Evolutionary conservation across 2,888 invertebrate species (phyloP), one percentile per base, ranked within the genome.

Genomic region (Aricia artaxerxes): DNA sequence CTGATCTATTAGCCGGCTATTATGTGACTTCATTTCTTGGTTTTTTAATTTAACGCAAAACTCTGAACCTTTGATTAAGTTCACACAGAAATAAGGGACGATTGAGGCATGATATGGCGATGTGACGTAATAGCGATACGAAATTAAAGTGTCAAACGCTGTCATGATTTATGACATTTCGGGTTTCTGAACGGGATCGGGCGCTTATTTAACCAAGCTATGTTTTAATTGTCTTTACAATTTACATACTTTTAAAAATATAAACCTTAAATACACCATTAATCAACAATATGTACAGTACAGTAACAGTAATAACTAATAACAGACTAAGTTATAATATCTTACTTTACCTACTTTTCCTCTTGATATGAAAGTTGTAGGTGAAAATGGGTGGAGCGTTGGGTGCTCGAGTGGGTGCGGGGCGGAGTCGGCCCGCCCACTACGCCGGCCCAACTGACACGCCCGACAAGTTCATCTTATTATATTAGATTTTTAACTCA

Each of bases 331-430:
- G 24, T 24, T 24, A 24, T 24, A 49, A 53, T 3, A 53, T 53
- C 53, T 53, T 35, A 11, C 49, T 64, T 16, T 35, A 38, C 35
- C 13, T 69, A 38, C 11, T 13, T 69, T 69, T 16, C 35, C 31
- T 24, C 64, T 35, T 35, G 69, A 69, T 38, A 69, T 1, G 1
- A 31, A 6, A 1, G 31, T 31, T 38, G 60, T 61, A 35, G 38
- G 60, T 64, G 73, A 60, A 61, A 73, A 60, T 79, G 79, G 86
- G 85, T 82, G 81, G 81, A 80, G 78, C 79, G 60, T 83, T 92
- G 90, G 93, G 92, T 91, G 93, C 91, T 84, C 84, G 83, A 85
- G 87, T 91, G 92, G 92, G 92, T 92, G 92, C 92, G 69, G 57
- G 84, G 83, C 83, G 84, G 81, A 53, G 73, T 77, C 7, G 79